Evolutionary conservation across 2,797 vertebrate species (phyloP).

Genomic region (Sebastes itinus): DNA sequence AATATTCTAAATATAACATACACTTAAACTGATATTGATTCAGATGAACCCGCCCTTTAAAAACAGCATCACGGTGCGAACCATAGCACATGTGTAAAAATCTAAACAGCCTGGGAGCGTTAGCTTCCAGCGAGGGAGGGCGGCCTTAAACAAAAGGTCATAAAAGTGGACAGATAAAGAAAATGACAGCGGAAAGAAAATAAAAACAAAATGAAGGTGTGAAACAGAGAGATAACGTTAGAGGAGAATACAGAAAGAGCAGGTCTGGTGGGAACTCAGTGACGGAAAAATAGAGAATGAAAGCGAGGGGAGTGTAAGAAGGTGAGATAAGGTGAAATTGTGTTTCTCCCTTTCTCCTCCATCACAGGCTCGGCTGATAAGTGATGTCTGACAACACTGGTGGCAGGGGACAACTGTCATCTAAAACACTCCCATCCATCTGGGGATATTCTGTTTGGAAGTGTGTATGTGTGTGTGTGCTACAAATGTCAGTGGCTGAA

Average conservation of each 20-base stretch:
- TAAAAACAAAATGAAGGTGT: conserved; percentile 27
- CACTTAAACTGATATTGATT: too few relatives aligned
- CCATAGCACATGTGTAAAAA: not conserved
- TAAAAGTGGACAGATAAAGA: conserved; percentile 17
- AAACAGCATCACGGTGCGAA: not conserved
- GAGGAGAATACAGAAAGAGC: conserved; percentile 8
- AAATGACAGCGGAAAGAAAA: conserved; percentile 10
- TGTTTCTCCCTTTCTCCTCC: conserved; percentile 48
- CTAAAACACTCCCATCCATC: conserved; percentile 58
- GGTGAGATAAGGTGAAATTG: conserved; percentile 66
- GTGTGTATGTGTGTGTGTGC: not conserved
- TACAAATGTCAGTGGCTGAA: not conserved
- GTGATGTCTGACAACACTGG: conserved; percentile 67
- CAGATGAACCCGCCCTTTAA: not conserved
- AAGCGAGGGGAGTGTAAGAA: conserved; percentile 23
- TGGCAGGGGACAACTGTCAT: conserved; percentile 51
- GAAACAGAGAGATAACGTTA: conserved; percentile 35
- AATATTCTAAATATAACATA: too few relatives aligned
- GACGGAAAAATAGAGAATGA: conserved; percentile 2
- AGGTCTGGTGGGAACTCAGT: conserved; percentile 29
- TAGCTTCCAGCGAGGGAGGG: not conserved
- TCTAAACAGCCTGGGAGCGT: not conserved
- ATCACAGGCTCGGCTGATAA: conserved; percentile 50
- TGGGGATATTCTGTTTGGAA: conserved; percentile 19
- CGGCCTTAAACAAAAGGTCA: conserved; percentile 7